phyloP scores from a whole-genome alignment of 2,113 vertebrate genomes.

The Sceloporus undulatus region DNA sequence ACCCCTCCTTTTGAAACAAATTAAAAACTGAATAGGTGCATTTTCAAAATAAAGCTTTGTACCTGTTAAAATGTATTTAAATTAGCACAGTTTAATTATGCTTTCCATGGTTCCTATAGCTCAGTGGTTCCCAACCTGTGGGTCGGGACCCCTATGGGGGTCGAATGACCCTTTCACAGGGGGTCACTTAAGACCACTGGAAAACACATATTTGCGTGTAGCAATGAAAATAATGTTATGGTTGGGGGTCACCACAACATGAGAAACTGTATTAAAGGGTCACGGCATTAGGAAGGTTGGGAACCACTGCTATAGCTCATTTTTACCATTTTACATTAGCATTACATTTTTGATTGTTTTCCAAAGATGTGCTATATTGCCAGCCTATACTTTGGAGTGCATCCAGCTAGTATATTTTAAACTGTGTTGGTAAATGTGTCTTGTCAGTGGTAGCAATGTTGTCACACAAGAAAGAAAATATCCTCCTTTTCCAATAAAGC shows the following conservation, averaged over 20 bases:
- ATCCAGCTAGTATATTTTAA: constrained; percentile 45
- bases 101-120: neutral
- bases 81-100: constrained; percentile 27
- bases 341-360: constrained; percentile 36
- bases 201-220: no score
- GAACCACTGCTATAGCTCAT: constrained; percentile 8
- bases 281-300: no score
- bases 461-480: constrained; percentile 38
- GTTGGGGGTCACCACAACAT: no score
- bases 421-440: constrained; percentile 45
- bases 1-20: no score
- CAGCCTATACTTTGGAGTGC: constrained; percentile 1
- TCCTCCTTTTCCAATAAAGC: constrained; percentile 25
- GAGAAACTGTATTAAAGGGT: no score
- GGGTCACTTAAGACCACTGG: no score
- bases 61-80: constrained; percentile 45
- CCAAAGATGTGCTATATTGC: constrained; percentile 30
- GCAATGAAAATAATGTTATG: no score
- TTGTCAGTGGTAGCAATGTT: constrained; percentile 39
- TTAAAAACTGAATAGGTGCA: neutral
- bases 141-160: no score
- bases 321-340: constrained; percentile 39
- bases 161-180: no score
- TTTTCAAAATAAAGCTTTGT: constrained; percentile 15
- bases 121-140: neutral